Evolutionary conservation across 2,888 invertebrate species (phyloP), one percentile per base, ranked within the genome.

Genomic region (Parnassius mnemosyne): DNA sequence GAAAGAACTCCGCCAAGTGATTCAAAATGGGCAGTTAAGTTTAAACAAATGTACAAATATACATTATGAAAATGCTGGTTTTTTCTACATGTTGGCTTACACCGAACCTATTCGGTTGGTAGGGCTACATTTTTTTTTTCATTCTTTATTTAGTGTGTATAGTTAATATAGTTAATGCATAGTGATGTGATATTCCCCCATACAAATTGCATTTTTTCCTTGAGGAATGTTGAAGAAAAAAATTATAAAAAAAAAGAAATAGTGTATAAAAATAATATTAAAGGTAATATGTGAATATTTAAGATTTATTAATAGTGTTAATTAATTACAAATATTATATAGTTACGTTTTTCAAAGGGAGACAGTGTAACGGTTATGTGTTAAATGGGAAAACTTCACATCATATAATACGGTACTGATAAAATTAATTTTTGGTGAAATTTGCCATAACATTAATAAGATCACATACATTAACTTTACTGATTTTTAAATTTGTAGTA

Each of bases 1-100:
- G 89, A 65, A 89, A 89, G 65, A 88, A 85, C 66, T 88, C 89
- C 0, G 68, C 83, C 9, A 89, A 89, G 79, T 88, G 83, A 80
- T 64, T 61, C 10, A 12, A 41, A 13, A 41, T 50, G 50, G 47
- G 57, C 57, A 57, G 10, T 13, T 42, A 47, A 47, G 50, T 50
- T 12, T 16, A 20, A 54, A 13, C 44, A 55, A 55, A 65, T 74
- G 66, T 70, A 71, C 63, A 68, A 70, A 70, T 65, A 64, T 16
- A 47, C 47, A 47, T 13, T 47, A 47, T 42, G 34, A 59, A 41
- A 60, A 43, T 63, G 25, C 16, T 20, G 34, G 49, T 54, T 53
- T 53, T 60, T 52, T 50, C 54, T 42, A 53, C 10, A 2, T 43
- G 43, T 13, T 16, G 43, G 42, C 20, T n/a, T 10, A 56, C 49